Evolutionary conservation across 2,113 vertebrate genomes (phyloP).

Genomic region (Gavialis gangeticus): DNA sequence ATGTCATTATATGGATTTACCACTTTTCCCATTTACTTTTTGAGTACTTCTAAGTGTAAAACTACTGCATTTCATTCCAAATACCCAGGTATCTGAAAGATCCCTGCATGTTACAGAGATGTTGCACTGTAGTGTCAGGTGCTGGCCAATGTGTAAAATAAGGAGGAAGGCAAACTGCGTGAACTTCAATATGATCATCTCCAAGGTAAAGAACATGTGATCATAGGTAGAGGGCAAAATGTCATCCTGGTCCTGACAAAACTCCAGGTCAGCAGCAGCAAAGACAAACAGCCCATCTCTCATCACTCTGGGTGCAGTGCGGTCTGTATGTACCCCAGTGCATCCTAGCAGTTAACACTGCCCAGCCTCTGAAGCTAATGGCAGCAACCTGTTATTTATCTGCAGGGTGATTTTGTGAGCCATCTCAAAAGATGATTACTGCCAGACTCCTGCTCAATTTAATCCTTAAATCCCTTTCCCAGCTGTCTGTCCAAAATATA

Average conservation of each 20-base stretch:
- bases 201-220: neutral
- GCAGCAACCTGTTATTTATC: neutral
- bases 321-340: neutral
- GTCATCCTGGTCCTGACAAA: neutral
- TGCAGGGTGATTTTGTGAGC: neutral
- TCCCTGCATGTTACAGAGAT: neutral
- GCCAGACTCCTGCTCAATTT: neutral
- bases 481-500: neutral
- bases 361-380: fast-evolving
- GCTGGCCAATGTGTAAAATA: neutral
- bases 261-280: neutral
- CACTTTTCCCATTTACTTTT: neutral
- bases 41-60: neutral
- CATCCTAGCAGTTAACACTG: neutral
- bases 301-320: fast-evolving
- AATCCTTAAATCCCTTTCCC: conserved; percentile 36
- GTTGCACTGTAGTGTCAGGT: fast-evolving
- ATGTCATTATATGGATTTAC: neutral
- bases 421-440: neutral
- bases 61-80: neutral
- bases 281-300: fast-evolving
- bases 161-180: neutral
- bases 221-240: neutral
- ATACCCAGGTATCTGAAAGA: neutral
- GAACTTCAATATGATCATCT: fast-evolving